phyloP scores from a whole-genome alignment of 2,888 invertebrate species.

The Nemapogon koenigi region DNA sequence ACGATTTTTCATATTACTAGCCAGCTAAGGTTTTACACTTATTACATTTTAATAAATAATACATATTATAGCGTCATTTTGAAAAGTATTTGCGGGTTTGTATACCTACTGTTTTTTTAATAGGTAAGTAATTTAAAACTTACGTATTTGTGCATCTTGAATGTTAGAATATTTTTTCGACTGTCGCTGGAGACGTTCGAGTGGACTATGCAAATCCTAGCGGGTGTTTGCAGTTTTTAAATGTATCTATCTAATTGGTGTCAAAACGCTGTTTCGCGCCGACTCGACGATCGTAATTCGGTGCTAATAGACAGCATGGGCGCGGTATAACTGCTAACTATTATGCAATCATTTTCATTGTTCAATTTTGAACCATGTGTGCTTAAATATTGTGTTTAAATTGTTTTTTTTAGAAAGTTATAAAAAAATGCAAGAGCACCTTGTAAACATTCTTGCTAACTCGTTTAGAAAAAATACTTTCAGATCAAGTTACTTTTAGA shows the following conservation, averaged over 20 bases:
- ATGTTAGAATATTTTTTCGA: conserved; percentile 16
- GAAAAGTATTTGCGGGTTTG: no score
- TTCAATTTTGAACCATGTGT: background rate
- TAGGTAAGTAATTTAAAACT: conserved; percentile 24
- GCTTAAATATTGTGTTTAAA: no score
- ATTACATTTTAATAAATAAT: no score
- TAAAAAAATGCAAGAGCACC: no score
- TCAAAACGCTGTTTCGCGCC: conserved; percentile 30
- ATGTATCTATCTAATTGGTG: conserved; percentile 32
- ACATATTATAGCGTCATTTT: no score
- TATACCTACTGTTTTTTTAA: no score
- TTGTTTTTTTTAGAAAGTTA: no score
- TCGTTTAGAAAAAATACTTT: no score
- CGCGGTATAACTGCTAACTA: background rate
- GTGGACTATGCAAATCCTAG: conserved; percentile 29
- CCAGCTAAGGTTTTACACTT: no score
- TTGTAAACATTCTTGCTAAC: no score
- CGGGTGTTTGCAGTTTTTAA: conserved; percentile 28
- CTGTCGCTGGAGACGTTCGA: conserved; percentile 22
- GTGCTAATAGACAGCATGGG: conserved; percentile 43
- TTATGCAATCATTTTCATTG: background rate
- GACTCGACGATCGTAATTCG: conserved; percentile 25
- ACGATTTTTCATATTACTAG: no score
- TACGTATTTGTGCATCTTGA: conserved; percentile 46
- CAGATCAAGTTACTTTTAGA: no score